A percentile compares a stretch with the other conserved stretches of the same genome.
phyloP scores from a whole-genome alignment of 2,888 invertebrate genomes.

The Artemia sinica region DNA sequence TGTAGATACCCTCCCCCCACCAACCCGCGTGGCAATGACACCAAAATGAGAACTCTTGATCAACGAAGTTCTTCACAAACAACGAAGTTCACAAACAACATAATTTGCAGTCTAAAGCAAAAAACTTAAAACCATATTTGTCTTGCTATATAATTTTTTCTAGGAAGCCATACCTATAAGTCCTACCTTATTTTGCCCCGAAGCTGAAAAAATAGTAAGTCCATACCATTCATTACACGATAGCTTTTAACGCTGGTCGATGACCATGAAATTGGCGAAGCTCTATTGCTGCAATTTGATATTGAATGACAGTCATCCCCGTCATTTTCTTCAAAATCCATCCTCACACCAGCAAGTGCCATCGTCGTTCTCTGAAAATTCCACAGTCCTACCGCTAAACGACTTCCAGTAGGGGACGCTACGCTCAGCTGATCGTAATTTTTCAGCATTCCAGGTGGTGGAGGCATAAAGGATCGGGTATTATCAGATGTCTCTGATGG shows the following conservation, averaged over 20 bases:
- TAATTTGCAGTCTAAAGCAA: no score
- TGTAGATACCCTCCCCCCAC: no score
- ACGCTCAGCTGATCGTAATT: background rate
- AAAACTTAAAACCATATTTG: no score
- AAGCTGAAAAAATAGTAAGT: constrained; percentile 5
- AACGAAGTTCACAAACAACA: no score
- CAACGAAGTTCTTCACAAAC: no score
- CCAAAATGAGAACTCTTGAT: no score
- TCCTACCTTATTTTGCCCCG: no score
- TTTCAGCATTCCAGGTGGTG: background rate
- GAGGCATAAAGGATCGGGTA: background rate
- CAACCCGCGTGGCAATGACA: no score
- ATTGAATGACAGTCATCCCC: background rate
- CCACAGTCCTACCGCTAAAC: background rate
- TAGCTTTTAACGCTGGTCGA: background rate
- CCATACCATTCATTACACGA: background rate
- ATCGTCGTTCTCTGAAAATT: background rate
- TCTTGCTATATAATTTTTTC: no score
- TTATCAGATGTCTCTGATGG: constrained; percentile 1
- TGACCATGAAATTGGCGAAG: background rate
- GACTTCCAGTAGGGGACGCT: constrained; percentile 10
- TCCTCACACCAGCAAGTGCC: constrained; percentile 6
- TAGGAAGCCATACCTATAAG: no score
- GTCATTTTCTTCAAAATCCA: constrained; percentile 2
- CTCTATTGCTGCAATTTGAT: constrained; percentile 1